Evolutionary conservation across 2,113 vertebrate genomes (phyloP).

Genomic region (Sceloporus tristichus): DNA sequence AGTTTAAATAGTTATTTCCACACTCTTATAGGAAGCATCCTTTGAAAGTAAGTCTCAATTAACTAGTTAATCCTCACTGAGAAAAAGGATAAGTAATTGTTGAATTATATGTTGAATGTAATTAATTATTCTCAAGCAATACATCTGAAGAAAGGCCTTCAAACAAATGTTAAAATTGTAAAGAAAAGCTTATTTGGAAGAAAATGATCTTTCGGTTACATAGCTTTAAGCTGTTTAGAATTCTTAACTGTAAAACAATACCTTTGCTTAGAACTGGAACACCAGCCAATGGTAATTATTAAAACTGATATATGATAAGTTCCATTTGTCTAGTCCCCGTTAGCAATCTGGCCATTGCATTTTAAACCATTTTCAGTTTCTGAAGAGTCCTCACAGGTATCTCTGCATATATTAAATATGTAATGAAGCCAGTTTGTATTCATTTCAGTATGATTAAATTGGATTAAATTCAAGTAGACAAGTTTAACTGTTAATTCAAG

Average conservation of each 20-base stretch:
- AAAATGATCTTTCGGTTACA: too few species aligned
- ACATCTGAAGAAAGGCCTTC: not conserved
- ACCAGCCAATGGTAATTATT: not conserved
- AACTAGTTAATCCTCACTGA: too few species aligned
- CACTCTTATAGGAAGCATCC: too few species aligned
- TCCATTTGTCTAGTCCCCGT: not conserved
- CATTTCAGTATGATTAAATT: not conserved
- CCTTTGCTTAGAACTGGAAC: not conserved
- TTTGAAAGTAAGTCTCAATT: too few species aligned
- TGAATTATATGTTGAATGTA: too few species aligned
- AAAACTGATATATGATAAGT: not conserved
- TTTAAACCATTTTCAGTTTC: not conserved
- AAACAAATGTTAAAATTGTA: not conserved
- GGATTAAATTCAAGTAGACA: not conserved
- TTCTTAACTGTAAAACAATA: too few species aligned
- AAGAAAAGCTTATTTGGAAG: not conserved
- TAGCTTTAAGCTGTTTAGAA: too few species aligned
- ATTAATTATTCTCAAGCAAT: not conserved
- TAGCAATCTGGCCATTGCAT: not conserved
- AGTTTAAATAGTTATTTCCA: too few species aligned
- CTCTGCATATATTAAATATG: not conserved
- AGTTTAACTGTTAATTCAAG: slow-evolving; percentile 5
- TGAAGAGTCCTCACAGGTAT: not conserved
- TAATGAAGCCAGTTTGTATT: not conserved
- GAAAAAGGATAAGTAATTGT: too few species aligned